These are phyloP conservation scores for Nymphalis c-album DNA, from an alignment of 2,888 invertebrate genomes.

Conservation along the genomic window DNA sequence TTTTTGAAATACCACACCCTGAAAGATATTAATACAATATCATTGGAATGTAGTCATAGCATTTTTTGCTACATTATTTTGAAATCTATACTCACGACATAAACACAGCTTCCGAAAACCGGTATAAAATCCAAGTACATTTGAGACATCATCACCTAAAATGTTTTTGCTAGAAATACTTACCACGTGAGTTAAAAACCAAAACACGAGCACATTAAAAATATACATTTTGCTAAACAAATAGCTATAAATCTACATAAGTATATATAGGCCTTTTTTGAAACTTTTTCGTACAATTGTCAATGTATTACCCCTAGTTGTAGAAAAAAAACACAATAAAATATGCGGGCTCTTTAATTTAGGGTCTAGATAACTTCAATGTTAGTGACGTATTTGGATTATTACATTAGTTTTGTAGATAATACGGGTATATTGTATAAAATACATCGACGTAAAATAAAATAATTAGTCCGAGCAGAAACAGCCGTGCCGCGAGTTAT, in stretches of 20 bases:
- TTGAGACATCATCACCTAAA: slow-evolving; percentile 19
- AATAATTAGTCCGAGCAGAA: slow-evolving; percentile 83
- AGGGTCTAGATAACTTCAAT: slow-evolving; percentile 32
- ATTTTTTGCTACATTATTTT: background rate
- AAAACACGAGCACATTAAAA: slow-evolving; percentile 13
- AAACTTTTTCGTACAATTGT: background rate
- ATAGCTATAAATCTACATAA: background rate
- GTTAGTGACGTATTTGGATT: slow-evolving; percentile 15
- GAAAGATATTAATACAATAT: background rate
- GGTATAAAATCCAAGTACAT: slow-evolving; percentile 40
- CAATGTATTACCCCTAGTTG: background rate
- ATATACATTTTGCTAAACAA: slow-evolving; percentile 5
- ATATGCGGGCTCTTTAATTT: slow-evolving; percentile 45
- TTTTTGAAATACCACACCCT: slow-evolving; percentile 46
- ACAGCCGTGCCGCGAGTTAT: slow-evolving; percentile 88
- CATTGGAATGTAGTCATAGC: background rate
- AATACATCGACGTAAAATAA: slow-evolving; percentile 12
- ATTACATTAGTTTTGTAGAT: slow-evolving; percentile 18
- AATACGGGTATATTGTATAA: slow-evolving; percentile 23
- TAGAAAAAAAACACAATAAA: slow-evolving; percentile 16
- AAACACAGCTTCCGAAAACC: slow-evolving; percentile 48
- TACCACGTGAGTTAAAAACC: slow-evolving; percentile 11
- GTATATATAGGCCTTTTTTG: background rate
- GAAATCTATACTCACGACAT: slow-evolving; percentile 47
- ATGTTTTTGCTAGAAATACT: slow-evolving; percentile 10